Percentiles rank a stretch among this genome's conserved stretches.
phyloP scores from a whole-genome alignment of 2,113 vertebrate genomes.

The Kryptolebias marmoratus region DNA sequence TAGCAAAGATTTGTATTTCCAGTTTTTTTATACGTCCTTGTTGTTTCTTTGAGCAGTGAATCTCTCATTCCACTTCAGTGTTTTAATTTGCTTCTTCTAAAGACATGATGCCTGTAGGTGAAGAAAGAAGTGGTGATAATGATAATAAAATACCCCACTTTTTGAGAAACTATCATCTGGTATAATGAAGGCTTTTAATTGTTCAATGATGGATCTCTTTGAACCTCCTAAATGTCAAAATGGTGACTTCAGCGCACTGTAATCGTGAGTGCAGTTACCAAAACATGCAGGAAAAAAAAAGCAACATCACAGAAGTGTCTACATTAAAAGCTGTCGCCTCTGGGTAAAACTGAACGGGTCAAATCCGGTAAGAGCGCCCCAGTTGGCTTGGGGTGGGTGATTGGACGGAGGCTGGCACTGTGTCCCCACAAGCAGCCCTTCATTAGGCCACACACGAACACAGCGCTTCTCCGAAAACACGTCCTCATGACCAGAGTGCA shows the following conservation, averaged over 20 bases:
- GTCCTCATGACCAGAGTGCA: constrained; percentile 38
- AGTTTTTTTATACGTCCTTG: too few relatives aligned
- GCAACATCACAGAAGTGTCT: background rate
- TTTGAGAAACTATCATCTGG: constrained; percentile 9
- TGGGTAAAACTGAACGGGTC: constrained; percentile 47
- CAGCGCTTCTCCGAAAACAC: constrained; percentile 40
- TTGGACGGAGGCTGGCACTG: constrained; percentile 53
- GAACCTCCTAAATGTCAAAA: constrained; percentile 27
- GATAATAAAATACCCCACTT: constrained; percentile 4
- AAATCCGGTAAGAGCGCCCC: constrained; percentile 47
- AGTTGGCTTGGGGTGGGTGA: constrained; percentile 58
- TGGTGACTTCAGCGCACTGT: constrained; percentile 15
- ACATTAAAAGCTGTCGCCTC: background rate
- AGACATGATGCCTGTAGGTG: background rate
- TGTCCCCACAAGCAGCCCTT: constrained; percentile 39
- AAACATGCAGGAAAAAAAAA: background rate
- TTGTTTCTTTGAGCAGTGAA: too few relatives aligned
- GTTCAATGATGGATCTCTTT: constrained; percentile 3
- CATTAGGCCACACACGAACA: constrained; percentile 57
- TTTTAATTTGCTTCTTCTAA: too few relatives aligned
- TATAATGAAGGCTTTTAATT: background rate
- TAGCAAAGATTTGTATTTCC: too few relatives aligned
- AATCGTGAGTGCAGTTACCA: background rate
- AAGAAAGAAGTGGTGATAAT: background rate
- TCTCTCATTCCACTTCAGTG: background rate